phyloP scores from a whole-genome alignment of 2,888 invertebrate species.

The Smittia aterrima region DNA sequence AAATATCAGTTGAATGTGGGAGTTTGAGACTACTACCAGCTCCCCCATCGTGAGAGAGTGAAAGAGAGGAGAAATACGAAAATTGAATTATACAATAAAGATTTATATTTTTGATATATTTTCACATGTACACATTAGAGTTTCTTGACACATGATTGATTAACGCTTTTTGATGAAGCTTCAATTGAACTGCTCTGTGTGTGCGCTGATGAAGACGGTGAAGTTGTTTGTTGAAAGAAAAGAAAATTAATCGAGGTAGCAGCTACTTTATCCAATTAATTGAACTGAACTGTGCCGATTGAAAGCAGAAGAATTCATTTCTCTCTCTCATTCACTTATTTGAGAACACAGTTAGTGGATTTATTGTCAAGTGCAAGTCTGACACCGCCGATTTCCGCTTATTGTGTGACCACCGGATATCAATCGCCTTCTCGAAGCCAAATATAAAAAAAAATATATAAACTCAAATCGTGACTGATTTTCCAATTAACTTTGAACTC shows the following conservation, averaged over 20 bases:
- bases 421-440: too few relatives aligned
- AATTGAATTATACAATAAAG: constrained; percentile 34
- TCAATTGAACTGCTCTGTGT: constrained; percentile 16
- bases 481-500: not conserved
- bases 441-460: too few relatives aligned
- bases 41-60: not conserved
- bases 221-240: not conserved
- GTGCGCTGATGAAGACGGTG: constrained; percentile 11
- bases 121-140: constrained; percentile 25
- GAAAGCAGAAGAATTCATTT: too few relatives aligned
- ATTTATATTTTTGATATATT: constrained; percentile 14
- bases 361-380: too few relatives aligned
- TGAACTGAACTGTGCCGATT: too few relatives aligned
- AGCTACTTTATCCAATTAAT: constrained; percentile 29
- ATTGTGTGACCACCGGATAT: too few relatives aligned
- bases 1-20: constrained; percentile 25
- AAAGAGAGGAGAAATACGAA: not conserved
- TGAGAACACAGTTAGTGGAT: too few relatives aligned
- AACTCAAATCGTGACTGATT: not conserved
- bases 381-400: too few relatives aligned
- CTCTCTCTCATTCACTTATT: too few relatives aligned
- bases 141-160: constrained; percentile 40
- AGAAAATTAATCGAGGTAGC: constrained; percentile 10
- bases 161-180: constrained; percentile 37
- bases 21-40: constrained; percentile 29